Percentiles rank a stretch among this genome's conserved stretches.
phyloP scores from a whole-genome alignment of 2,113 vertebrate species.

The Semicossyphus pulcher region DNA sequence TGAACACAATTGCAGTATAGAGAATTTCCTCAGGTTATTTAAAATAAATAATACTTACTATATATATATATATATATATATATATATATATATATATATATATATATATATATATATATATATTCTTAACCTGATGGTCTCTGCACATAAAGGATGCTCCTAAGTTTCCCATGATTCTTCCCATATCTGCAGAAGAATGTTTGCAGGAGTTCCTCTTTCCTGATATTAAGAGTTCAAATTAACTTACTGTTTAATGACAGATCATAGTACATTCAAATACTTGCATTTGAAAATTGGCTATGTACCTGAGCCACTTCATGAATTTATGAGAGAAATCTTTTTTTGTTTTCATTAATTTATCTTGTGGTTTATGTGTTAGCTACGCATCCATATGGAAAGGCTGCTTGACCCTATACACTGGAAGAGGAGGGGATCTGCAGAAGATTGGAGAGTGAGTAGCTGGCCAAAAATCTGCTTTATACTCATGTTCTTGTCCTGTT shows the following conservation, averaged over 20 bases:
- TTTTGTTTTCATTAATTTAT: not conserved
- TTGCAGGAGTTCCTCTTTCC: not conserved
- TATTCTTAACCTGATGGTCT: too few relatives aligned
- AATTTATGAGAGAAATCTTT: rapidly evolving
- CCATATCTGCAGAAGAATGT: not conserved
- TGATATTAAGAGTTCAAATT: too few relatives aligned
- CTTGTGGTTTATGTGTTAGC: constrained; percentile 74
- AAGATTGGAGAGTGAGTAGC: constrained; percentile 98
- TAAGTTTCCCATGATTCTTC: not conserved
- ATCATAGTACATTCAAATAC: too few relatives aligned
- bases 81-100: too few relatives aligned
- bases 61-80: too few relatives aligned
- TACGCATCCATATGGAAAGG: constrained; percentile 99
- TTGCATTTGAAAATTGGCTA: not conserved
- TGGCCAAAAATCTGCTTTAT: not conserved
- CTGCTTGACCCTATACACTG: constrained; percentile 96
- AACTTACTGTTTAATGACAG: not conserved
- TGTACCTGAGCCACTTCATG: not conserved
- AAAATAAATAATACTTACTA: too few relatives aligned
- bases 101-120: too few relatives aligned
- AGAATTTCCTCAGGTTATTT: not conserved
- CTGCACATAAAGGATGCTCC: not conserved
- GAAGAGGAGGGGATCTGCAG: constrained; percentile 96
- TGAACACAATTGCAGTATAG: too few relatives aligned
- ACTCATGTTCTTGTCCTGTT: not conserved